Evolutionary conservation across 1,140 invertebrate species (phyloP), one percentile per base, ranked within the genome.

Genomic region (Physella acuta): DNA sequence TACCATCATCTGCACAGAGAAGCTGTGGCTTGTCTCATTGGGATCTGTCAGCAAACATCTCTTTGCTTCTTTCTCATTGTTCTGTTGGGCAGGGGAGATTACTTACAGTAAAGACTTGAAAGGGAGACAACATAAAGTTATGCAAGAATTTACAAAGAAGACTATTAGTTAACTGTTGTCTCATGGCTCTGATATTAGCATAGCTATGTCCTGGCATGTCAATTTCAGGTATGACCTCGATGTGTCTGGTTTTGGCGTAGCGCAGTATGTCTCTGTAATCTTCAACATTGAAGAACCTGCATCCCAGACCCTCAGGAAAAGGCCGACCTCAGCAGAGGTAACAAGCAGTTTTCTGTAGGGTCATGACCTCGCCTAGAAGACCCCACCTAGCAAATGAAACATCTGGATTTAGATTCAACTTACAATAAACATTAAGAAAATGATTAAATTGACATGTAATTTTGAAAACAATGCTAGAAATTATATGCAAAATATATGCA

Each of bases 181-280:
- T 75, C 80, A 82, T 82, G 30, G 80, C 74, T 66, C 72, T 73
- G 33, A 84, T 76, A 17, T 81, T 79, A 52, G 82, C 82, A 73
- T 79, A 77, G 63, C 77, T 79, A 56, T 84, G 82, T 33, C 82
- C 81, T 11, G 83, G 83, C 78, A 84, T 78, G 69, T 84, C 83
- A 67, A 84, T 80, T 59, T 84, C 83, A 24, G 83, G 83, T 63
- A 84, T 79, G 1, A 83, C 78, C 34, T 81, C 77, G 37, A 84
- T 79, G 69, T 82, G 78, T 1, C 80, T 72, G 3, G 70, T 55
- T 11, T 65, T 72, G 26, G 82, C 81, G 71, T 75, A 81, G 2
- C 33, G 67, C 14, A 84, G 74, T 11, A 84, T 80, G 59, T 83
- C 81, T 28, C 72, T 64, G 73, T 83, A 84, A 3, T 83, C 80